A percentile compares a stretch with the other conserved stretches of the same genome.
Evolutionary conservation across 2,797 vertebrate genomes (phyloP).

Genomic region (Lepidocolaptes lacrymiger): DNA sequence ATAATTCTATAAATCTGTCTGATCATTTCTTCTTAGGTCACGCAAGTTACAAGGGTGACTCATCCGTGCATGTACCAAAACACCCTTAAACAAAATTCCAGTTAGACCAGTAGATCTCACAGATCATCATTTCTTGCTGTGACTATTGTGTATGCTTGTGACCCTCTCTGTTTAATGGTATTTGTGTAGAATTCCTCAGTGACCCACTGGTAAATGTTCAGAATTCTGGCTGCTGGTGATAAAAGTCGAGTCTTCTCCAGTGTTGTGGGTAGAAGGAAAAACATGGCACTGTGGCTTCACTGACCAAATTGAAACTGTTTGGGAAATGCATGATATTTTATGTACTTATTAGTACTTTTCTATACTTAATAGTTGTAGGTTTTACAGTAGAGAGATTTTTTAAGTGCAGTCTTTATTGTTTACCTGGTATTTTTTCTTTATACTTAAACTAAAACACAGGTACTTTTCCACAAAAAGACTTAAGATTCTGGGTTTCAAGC

Average conservation of each 20-base stretch:
- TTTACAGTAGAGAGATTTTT: not conserved
- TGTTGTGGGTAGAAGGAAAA: not conserved
- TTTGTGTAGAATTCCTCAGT: not conserved
- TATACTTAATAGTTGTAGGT: not conserved
- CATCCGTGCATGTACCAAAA: not conserved
- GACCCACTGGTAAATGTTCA: not conserved
- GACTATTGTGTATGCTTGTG: fast-evolving
- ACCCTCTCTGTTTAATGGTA: not conserved
- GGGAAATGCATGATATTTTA: not conserved
- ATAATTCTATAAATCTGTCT: not conserved
- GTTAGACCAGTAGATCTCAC: not conserved
- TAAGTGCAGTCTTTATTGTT: not conserved
- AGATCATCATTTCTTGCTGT: not conserved
- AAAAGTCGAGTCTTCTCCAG: not conserved
- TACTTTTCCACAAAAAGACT: not conserved
- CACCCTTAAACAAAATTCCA: not conserved
- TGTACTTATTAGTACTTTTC: not conserved
- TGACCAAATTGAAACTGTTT: not conserved
- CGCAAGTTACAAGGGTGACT: not conserved
- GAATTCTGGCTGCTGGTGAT: not conserved
- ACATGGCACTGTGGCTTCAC: not conserved
- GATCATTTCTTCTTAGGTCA: not conserved
- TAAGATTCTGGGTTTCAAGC: not conserved
- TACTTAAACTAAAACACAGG: not conserved
- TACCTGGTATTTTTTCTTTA: not conserved